Evolutionary conservation across 1,140 invertebrate genomes (phyloP).

Genomic region (Bombus pascuorum): DNA sequence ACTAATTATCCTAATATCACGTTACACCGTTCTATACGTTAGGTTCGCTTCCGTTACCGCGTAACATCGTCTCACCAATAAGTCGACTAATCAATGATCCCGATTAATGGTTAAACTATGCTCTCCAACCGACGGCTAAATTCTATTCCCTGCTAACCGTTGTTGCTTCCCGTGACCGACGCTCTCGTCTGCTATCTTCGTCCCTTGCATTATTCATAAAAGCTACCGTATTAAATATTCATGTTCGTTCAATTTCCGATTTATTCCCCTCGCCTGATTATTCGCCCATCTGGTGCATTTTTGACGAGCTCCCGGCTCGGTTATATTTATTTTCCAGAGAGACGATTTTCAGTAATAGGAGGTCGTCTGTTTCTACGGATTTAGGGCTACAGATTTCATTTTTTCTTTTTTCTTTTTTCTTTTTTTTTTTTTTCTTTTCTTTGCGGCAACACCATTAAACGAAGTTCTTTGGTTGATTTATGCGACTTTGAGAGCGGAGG

Average conservation of each 20-base stretch:
- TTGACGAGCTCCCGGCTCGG: background rate
- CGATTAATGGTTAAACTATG: slow-evolving; percentile 3
- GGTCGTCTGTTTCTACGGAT: background rate
- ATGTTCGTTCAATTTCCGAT: slow-evolving; percentile 20
- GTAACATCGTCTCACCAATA: background rate
- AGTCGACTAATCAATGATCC: background rate
- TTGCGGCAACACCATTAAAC: too few species aligned
- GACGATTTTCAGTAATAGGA: background rate
- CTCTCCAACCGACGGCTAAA: too few species aligned
- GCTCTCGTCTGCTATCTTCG: background rate
- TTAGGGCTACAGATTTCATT: background rate
- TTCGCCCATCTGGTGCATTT: background rate
- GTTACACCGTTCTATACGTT: background rate
- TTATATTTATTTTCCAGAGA: slow-evolving; percentile 1
- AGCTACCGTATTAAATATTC: slow-evolving; percentile 13
- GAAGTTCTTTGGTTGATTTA: too few species aligned
- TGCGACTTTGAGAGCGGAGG: too few species aligned
- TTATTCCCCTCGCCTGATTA: slow-evolving; percentile 8
- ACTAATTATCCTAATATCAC: slow-evolving; percentile 36
- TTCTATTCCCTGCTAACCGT: background rate
- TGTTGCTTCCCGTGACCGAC: background rate
- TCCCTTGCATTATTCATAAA: slow-evolving; percentile 17
- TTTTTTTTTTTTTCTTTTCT: too few species aligned
- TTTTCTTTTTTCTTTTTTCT: too few species aligned
- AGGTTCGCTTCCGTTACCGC: background rate